Conservation (phyloP, 1,140 invertebrate species). For the Ladona fulva region DNA sequence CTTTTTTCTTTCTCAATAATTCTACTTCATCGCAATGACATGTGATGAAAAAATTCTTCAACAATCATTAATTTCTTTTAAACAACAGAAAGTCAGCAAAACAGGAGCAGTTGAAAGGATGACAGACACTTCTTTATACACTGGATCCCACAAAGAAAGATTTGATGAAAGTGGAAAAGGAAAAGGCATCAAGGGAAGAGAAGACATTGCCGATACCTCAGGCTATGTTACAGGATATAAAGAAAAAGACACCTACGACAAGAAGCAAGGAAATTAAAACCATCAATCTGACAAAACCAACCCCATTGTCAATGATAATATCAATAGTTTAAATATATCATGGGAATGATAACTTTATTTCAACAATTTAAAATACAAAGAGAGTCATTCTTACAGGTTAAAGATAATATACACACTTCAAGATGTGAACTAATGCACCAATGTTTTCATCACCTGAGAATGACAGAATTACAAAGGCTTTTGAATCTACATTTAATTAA, state of each 20-base stretch:
- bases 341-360: conserved; percentile 4
- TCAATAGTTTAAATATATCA: neutral
- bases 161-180: conserved; percentile 43
- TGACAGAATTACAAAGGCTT: neutral
- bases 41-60: too few relatives aligned
- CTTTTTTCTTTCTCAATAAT: too few relatives aligned
- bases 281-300: neutral
- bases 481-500: neutral
- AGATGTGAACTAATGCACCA: neutral
- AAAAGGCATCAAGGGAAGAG: conserved; percentile 39
- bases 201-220: conserved; percentile 33
- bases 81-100: conserved; percentile 27
- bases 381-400: neutral
- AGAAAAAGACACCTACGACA: conserved; percentile 27
- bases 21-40: too few relatives aligned
- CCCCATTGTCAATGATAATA: neutral
- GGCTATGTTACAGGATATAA: conserved; percentile 44
- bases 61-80: conserved; percentile 11
- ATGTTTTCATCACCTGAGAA: neutral
- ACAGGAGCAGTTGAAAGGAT: conserved; percentile 39
- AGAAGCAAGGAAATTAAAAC: conserved; percentile 17
- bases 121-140: conserved; percentile 46
- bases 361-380: conserved; percentile 10
- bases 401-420: neutral
- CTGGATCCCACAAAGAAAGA: conserved; percentile 41